Evolutionary conservation across 1,140 invertebrate species (phyloP).

Genomic region (Aphelenchoides fujianensis): DNA sequence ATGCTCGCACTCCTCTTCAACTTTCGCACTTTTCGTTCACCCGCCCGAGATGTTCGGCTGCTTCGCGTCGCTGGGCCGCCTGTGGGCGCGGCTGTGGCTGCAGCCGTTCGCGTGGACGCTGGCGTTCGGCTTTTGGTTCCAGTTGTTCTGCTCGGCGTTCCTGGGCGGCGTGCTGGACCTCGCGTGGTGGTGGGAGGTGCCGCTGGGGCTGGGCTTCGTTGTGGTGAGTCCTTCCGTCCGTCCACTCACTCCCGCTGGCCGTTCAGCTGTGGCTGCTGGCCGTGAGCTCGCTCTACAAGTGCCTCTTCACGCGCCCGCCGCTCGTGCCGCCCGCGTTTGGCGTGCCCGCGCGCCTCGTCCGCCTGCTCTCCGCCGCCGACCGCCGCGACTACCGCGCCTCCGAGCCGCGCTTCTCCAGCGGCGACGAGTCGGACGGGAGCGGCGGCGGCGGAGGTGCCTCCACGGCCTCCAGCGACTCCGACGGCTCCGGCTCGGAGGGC

Average conservation of each 20-base stretch:
- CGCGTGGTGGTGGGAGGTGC: background rate
- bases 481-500: background rate
- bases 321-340: background rate
- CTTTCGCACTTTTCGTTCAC: too few species aligned
- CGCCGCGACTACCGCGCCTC: background rate
- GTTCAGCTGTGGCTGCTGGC: constrained; percentile 1
- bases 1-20: too few species aligned
- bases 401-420: background rate
- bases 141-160: background rate
- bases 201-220: background rate
- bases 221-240: background rate
- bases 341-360: background rate
- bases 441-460: too few species aligned
- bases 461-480: background rate
- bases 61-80: too few species aligned
- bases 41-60: too few species aligned
- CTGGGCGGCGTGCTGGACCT: background rate
- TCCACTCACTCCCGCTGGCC: background rate
- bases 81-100: too few species aligned
- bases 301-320: background rate
- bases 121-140: background rate
- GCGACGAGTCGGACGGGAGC: background rate
- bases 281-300: background rate
- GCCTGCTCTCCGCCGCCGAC: background rate
- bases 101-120: constrained; percentile 1